Conservation (phyloP, 2,888 invertebrate species). For the Phlogophora meticulosa region DNA sequence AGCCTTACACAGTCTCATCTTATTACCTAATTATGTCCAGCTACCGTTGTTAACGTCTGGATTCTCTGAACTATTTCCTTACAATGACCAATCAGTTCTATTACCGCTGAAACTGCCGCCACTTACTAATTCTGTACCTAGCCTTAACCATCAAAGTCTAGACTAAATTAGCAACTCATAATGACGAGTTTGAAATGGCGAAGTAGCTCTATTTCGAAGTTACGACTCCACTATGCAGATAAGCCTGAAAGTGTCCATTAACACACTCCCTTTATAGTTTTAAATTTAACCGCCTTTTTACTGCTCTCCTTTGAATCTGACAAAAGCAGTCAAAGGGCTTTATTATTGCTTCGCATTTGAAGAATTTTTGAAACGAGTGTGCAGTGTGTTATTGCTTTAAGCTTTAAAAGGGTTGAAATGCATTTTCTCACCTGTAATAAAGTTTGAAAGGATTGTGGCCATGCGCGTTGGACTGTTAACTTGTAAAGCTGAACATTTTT, state of each 20-base stretch:
- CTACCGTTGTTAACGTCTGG: neutral
- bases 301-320: slow-evolving; percentile 44
- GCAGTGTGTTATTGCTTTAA: slow-evolving; percentile 30
- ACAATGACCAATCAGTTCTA: neutral
- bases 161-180: slow-evolving; percentile 27
- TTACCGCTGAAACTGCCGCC: neutral
- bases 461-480: slow-evolving; percentile 17
- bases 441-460: slow-evolving; percentile 34
- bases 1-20: neutral
- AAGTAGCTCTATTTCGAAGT: slow-evolving; percentile 31
- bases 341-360: slow-evolving; percentile 44
- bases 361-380: slow-evolving; percentile 29
- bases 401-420: slow-evolving; percentile 28
- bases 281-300: slow-evolving; percentile 58
- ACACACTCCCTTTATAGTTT: slow-evolving; percentile 54
- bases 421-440: slow-evolving; percentile 46
- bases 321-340: slow-evolving; percentile 41
- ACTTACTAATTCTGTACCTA: neutral
- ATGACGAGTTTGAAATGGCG: slow-evolving; percentile 34
- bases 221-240: slow-evolving; percentile 43
- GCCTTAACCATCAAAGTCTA: slow-evolving; percentile 1
- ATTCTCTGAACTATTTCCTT: neutral
- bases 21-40: neutral
- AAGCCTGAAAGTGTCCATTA: slow-evolving; percentile 53
- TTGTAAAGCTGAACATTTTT: no score